Evolutionary conservation across 2,797 vertebrate species (phyloP).

Genomic region (Emydoidea blandingii): DNA sequence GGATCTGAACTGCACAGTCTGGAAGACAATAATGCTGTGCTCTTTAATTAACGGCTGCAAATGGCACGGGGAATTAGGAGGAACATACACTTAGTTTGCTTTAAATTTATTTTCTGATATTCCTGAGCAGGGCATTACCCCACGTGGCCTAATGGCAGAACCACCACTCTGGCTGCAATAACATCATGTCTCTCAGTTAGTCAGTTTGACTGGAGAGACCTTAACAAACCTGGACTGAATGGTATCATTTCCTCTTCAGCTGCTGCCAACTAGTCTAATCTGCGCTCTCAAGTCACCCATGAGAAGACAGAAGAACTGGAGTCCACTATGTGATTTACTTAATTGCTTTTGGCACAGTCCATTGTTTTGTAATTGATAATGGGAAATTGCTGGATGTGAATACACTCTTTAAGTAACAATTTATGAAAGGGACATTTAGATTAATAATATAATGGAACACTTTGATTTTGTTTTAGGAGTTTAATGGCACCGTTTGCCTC

Average conservation of each 20-base stretch:
- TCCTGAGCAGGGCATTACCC: background rate
- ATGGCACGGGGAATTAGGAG: background rate
- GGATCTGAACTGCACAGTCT: background rate
- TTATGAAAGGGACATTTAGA: background rate
- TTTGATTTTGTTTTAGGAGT: background rate
- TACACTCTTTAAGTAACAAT: background rate
- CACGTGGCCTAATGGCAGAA: background rate
- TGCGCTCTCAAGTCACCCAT: background rate
- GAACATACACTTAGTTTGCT: background rate
- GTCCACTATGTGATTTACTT: rapidly evolving
- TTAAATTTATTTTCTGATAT: background rate
- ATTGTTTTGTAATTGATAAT: background rate
- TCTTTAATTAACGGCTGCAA: background rate
- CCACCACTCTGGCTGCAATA: background rate
- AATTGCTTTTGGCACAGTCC: rapidly evolving
- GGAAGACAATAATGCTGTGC: background rate
- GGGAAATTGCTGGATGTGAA: background rate
- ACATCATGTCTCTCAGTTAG: background rate
- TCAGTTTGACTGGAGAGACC: background rate
- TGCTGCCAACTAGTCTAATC: background rate
- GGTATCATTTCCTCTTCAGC: background rate
- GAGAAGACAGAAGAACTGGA: background rate
- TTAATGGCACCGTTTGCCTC: background rate
- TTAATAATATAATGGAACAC: background rate
- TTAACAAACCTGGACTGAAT: background rate